Conservation (phyloP, 2,888 invertebrate genomes). For the Electrophaes corylata region DNA sequence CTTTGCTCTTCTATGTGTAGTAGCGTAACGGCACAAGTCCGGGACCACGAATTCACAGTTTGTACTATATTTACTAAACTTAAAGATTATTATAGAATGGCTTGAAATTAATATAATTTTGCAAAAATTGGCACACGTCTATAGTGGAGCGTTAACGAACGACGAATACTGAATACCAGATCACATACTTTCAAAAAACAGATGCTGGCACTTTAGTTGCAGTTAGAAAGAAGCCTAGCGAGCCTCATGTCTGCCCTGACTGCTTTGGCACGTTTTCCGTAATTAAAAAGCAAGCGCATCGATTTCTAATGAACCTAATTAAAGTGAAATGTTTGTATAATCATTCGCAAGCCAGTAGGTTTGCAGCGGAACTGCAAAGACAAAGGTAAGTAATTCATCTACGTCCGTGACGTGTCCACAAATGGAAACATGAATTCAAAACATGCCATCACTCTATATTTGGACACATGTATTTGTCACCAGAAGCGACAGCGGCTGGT, state of each 20-base stretch:
- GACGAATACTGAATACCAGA: no score
- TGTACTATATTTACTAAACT: no score
- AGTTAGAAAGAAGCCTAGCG: constrained; percentile 5
- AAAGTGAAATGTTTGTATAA: constrained; percentile 33
- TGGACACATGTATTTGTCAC: background rate
- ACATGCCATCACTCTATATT: background rate
- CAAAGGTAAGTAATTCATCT: constrained; percentile 24
- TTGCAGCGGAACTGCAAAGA: constrained; percentile 29
- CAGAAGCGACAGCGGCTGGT: background rate
- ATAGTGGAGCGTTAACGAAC: no score
- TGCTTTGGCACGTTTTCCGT: constrained; percentile 26
- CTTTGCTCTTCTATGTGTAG: no score
- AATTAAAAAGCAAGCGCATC: constrained; percentile 17
- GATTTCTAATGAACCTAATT: constrained; percentile 31
- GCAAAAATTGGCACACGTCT: no score
- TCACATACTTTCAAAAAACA: background rate
- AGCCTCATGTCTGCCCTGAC: constrained; percentile 4
- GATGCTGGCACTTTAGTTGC: background rate
- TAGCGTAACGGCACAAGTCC: no score
- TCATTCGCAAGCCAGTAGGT: constrained; percentile 23
- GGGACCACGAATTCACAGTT: no score
- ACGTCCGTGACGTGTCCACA: constrained; percentile 12
- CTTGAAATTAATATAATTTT: no score
- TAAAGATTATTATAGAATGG: no score
- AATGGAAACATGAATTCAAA: constrained; percentile 3